Percentiles rank a stretch among this genome's conserved stretches.
These are phyloP conservation scores for Nyctalus aviator DNA, from an alignment of 2,797 vertebrate genomes.

Conservation along the genomic window DNA sequence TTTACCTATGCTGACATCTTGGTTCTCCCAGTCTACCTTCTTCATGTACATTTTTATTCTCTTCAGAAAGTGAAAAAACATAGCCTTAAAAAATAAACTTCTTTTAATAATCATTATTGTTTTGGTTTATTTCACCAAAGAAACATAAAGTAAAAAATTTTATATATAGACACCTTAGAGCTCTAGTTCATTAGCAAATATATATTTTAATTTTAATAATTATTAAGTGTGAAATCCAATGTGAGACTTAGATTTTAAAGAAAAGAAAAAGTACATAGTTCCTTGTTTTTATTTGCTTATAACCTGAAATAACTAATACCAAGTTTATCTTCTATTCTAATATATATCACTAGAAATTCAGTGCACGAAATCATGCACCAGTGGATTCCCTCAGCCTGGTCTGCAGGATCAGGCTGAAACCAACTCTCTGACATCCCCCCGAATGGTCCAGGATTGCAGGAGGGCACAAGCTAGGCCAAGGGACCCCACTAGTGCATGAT, in stretches of 20 bases:
- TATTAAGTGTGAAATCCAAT: neutral
- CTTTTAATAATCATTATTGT: neutral
- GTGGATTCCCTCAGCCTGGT: too few species aligned
- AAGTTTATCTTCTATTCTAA: neutral
- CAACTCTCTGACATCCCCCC: too few species aligned
- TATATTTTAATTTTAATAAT: conserved; percentile 40
- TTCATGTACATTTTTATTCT: neutral
- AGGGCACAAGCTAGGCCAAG: too few species aligned
- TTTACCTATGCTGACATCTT: too few species aligned
- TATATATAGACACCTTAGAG: neutral
- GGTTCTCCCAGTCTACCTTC: neutral
- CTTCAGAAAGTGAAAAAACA: conserved; percentile 23
- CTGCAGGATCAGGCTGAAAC: too few species aligned
- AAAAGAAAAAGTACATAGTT: neutral
- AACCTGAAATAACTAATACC: neutral
- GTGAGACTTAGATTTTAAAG: neutral
- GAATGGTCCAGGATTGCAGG: too few species aligned
- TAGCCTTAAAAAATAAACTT: neutral
- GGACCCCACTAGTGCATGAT: too few species aligned
- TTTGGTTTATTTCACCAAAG: conserved; percentile 33
- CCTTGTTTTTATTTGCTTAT: conserved; percentile 23
- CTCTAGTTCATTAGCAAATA: conserved; percentile 11
- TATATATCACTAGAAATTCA: neutral
- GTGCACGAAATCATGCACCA: too few species aligned
- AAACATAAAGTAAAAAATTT: conserved; percentile 26